phyloP scores from a whole-genome alignment of 2,888 invertebrate species.

The Ptychoptera contaminata region DNA sequence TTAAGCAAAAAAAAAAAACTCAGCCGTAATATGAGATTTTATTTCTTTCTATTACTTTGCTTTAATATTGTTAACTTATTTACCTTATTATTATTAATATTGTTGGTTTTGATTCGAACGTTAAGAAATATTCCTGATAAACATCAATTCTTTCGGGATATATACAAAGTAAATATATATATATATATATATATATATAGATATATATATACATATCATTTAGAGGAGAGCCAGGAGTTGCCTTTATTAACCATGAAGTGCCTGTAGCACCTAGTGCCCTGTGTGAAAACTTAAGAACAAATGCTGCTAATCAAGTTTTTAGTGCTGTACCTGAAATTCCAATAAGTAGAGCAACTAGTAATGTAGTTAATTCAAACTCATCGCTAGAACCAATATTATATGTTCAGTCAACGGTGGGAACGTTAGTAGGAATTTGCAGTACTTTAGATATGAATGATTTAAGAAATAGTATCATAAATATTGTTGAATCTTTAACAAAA shows the following conservation, averaged over 20 bases:
- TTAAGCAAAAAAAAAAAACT: no score
- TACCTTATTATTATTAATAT: conserved; percentile 10
- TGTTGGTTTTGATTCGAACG: conserved; percentile 21
- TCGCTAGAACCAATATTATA: no score
- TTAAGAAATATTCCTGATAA: conserved; percentile 21
- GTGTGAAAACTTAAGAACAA: conserved; percentile 14
- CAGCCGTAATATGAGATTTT: no score
- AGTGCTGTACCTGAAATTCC: no score
- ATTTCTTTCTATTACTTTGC: no score
- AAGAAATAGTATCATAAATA: background rate
- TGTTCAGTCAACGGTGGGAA: no score
- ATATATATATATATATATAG: conserved; percentile 9
- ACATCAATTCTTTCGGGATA: conserved; percentile 23
- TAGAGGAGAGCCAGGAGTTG: conserved; percentile 15
- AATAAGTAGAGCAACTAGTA: no score
- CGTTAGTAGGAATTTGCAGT: no score
- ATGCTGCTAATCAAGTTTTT: no score
- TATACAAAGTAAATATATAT: conserved; percentile 16
- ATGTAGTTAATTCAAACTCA: no score
- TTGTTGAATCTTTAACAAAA: no score
- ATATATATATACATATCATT: conserved; percentile 20
- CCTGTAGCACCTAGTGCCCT: conserved; percentile 15
- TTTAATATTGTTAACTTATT: background rate
- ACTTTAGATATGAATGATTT: no score
- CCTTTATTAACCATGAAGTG: conserved; percentile 21